Evolutionary conservation across 2,888 invertebrate species (phyloP).

Genomic region (Cephalotes varians): DNA sequence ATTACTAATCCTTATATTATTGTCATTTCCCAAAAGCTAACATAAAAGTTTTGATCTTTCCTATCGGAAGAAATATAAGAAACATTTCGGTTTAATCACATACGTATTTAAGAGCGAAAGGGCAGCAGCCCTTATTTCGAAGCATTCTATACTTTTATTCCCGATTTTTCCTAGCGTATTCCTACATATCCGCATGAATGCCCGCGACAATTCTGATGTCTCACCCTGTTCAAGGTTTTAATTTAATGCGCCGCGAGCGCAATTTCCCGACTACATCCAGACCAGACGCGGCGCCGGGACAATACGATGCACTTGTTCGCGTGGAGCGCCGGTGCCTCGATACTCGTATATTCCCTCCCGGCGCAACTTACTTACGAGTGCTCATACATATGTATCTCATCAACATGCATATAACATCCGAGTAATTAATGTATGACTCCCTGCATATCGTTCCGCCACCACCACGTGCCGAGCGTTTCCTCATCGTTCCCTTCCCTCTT

Average conservation of each 20-base stretch:
- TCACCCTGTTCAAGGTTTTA: conserved; percentile 33
- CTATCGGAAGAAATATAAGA: neutral
- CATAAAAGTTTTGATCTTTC: neutral
- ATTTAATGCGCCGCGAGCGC: conserved; percentile 41
- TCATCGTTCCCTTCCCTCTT: neutral
- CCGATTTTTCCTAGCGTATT: conserved; percentile 6
- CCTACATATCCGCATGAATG: conserved; percentile 24
- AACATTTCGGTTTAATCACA: neutral
- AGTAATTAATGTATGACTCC: conserved; percentile 78
- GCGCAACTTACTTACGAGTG: conserved; percentile 68
- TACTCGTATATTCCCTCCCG: conserved; percentile 50
- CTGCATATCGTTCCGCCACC: conserved; percentile 13
- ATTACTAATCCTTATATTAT: neutral
- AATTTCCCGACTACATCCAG: conserved; percentile 39
- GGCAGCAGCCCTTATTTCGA: neutral
- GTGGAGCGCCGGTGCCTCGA: conserved; percentile 34
- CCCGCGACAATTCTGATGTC: conserved; percentile 34
- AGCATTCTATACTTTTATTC: neutral
- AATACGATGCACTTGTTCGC: conserved; percentile 45
- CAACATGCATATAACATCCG: conserved; percentile 79
- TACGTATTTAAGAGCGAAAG: neutral
- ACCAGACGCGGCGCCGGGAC: conserved; percentile 44
- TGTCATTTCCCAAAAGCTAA: neutral
- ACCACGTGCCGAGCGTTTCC: neutral
- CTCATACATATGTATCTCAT: conserved; percentile 77